These are phyloP conservation scores for Orbicella faveolata DNA, from an alignment of 64 coral and sea anemone genomes.

Conservation along the genomic window DNA sequence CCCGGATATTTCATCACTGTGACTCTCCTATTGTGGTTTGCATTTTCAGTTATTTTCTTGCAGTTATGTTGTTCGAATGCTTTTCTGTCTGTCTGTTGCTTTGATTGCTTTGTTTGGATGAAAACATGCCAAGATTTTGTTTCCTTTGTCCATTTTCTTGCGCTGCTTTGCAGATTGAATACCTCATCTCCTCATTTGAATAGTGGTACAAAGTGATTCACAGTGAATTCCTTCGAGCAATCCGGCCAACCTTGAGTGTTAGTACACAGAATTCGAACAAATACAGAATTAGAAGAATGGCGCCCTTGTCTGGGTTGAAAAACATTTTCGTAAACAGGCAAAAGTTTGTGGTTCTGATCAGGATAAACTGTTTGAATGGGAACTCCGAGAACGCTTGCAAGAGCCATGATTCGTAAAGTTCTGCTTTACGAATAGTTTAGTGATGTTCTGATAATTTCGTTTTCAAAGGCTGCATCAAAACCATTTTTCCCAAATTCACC, in stretches of 20 bases:
- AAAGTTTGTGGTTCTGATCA: slow-evolving; percentile 19
- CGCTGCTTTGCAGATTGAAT: neutral
- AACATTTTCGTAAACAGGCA: slow-evolving; percentile 14
- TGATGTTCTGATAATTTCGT: slow-evolving; percentile 8
- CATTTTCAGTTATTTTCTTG: no score
- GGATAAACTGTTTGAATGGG: slow-evolving; percentile 62
- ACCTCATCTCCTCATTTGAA: neutral
- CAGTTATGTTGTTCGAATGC: no score
- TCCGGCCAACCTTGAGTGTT: slow-evolving; percentile 29
- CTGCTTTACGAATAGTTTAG: slow-evolving; percentile 7
- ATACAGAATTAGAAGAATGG: no score
- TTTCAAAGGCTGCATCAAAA: slow-evolving; percentile 17
- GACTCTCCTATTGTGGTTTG: no score
- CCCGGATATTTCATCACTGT: no score
- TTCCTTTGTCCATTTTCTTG: neutral
- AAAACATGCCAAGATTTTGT: no score
- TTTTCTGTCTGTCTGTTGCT: no score
- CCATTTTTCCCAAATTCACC: neutral
- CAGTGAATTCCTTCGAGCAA: slow-evolving; percentile 32
- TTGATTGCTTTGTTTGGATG: no score
- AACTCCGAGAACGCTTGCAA: slow-evolving; percentile 45
- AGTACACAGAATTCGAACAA: slow-evolving; percentile 42
- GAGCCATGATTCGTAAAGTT: slow-evolving; percentile 36
- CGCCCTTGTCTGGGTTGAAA: slow-evolving; percentile 21
- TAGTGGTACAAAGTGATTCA: slow-evolving; percentile 26